phyloP scores from a whole-genome alignment of 2,888 invertebrate species.

The Hirtodrosophila cameraria region DNA sequence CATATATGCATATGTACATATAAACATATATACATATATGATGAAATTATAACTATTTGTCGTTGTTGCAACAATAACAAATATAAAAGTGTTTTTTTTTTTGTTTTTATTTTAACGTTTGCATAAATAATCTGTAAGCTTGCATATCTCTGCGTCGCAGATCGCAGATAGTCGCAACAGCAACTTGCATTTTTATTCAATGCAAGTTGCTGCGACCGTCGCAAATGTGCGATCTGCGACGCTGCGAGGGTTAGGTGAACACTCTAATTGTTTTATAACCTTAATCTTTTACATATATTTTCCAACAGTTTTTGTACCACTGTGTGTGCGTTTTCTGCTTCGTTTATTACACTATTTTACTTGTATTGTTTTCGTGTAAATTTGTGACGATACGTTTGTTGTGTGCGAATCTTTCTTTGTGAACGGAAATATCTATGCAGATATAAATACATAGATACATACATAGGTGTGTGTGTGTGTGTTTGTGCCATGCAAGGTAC shows the following conservation, averaged over 20 bases:
- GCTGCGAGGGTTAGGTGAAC: too few relatives aligned
- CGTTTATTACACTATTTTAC: constrained; percentile 51
- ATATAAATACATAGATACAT: constrained; percentile 1
- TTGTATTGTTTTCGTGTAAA: constrained; percentile 43
- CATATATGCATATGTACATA: neutral
- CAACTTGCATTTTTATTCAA: too few relatives aligned
- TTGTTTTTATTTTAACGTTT: neutral
- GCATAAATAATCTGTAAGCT: neutral
- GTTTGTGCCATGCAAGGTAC: constrained; percentile 46
- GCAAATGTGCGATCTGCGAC: too few relatives aligned
- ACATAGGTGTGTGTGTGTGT: neutral
- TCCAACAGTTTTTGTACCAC: constrained; percentile 49
- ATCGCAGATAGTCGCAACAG: constrained; percentile 3
- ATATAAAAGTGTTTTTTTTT: constrained; percentile 8
- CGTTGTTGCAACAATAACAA: constrained; percentile 15
- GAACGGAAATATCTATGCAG: constrained; percentile 53
- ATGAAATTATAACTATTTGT: constrained; percentile 32
- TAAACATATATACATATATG: constrained; percentile 5
- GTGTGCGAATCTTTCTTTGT: constrained; percentile 59
- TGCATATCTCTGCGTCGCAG: neutral
- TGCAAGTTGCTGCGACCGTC: too few relatives aligned
- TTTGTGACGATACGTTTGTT: constrained; percentile 49
- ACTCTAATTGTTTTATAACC: too few relatives aligned
- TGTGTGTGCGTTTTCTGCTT: constrained; percentile 61
- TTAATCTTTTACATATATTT: constrained; percentile 17